Base-by-base conservation (phyloP, 2,797 vertebrate genomes). In the Pogonophryne albipinna region DNA sequence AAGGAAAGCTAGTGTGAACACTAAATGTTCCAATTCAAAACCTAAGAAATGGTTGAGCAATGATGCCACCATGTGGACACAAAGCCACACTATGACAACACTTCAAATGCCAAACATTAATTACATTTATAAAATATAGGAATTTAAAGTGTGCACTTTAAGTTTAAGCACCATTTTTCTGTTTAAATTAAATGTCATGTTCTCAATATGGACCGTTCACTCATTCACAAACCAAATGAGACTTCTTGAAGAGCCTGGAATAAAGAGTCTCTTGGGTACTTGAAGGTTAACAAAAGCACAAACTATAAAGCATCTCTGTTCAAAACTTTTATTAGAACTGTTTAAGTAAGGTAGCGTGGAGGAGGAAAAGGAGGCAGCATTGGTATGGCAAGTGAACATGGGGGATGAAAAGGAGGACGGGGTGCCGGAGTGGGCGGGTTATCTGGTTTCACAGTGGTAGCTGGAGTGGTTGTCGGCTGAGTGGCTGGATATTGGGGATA, bases 301-400 rank as follows among this genome's bases (percentile, higher is more conserved):
- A 20, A 20, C 20, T 20, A 2, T 2, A 20, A 20, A 20, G 20
- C 20, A 20, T 20, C 20, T 20, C 20, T 20, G 20, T 20, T 20
- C 20, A 20, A 20, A 66, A 7, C n/a, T n/a, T 85, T 87, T 84
- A 85, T 84, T 85, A 9, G 1, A 70, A 64, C 45, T 13, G 3
- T 19, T 77, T 60, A 52, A 44, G 16, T 31, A 50, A 2, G 1
- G 4, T 71, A 68, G 14, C 10, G 4, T 20, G 0, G 8, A 55
- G 1, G 2, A 4, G 11, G 9, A 1, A 17, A 66, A 23, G 23
- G 8, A 31, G 2, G 15, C 27, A 31, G 4, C 31, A 34, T 6
- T 34, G 31, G 1, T 34, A 34, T 7, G 31, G 31, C 4, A 34
- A 34, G 23, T 23, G 23, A 23, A 23, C 2, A 23, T 23, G 23